Conservation (phyloP, 2,113 vertebrate species). For the Chionodraco myersi region DNA sequence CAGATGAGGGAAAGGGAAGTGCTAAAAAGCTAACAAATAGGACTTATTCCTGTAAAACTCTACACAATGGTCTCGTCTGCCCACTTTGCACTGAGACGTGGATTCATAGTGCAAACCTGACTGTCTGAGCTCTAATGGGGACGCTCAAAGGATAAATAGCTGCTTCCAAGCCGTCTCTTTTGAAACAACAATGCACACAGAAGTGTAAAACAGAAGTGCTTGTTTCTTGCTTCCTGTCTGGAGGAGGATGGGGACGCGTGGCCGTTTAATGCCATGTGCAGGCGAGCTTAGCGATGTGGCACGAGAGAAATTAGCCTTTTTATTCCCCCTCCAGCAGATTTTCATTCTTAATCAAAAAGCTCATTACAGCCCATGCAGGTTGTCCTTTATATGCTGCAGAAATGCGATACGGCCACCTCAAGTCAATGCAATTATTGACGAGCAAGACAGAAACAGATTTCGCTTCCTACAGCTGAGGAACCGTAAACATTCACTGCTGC, state of each 20-base stretch:
- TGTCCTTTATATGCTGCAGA: conserved; percentile 69
- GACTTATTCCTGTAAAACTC: too few species aligned
- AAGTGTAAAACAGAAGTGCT: conserved; percentile 35
- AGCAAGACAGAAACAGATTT: background rate
- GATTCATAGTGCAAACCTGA: conserved; percentile 27
- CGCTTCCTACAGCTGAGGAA: conserved; percentile 43
- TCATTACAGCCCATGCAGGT: conserved; percentile 75
- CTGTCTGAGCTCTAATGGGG: conserved; percentile 43
- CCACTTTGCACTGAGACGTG: background rate
- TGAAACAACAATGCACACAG: conserved; percentile 68
- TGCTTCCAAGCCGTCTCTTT: conserved; percentile 54
- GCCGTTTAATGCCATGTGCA: conserved; percentile 35
- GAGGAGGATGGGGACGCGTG: conserved; percentile 38
- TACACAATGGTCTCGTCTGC: background rate
- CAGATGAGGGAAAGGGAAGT: too few species aligned
- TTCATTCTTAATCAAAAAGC: conserved; percentile 81
- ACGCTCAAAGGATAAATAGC: conserved; percentile 54
- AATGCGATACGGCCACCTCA: conserved; percentile 56
- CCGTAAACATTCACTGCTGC: conserved; percentile 48
- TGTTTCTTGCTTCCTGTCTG: conserved; percentile 51
- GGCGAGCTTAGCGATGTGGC: conserved; percentile 54
- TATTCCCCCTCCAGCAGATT: conserved; percentile 59
- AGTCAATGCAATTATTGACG: conserved; percentile 66
- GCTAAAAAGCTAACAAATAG: too few species aligned
- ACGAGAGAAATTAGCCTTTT: conserved; percentile 63